A percentile compares a stretch with the other conserved stretches of the same genome.
These are phyloP conservation scores for Enteromius mattozi DNA, from an alignment of 2,797 vertebrate species.

Conservation along the genomic window DNA sequence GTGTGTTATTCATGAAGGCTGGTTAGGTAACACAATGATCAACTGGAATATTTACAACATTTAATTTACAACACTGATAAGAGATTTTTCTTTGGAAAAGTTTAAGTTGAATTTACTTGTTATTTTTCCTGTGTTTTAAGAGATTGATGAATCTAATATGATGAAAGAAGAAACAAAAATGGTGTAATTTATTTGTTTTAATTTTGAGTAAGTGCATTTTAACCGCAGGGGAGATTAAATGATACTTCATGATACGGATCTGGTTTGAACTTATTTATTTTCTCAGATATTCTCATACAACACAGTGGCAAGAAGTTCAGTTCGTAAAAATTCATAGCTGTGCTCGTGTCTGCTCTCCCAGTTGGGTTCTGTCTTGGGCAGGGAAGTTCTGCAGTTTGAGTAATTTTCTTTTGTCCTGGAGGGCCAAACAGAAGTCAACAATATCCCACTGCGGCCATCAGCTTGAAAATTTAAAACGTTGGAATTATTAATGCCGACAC, in stretches of 20 bases:
- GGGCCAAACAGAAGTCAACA: conserved; percentile 31
- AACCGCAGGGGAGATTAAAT: conserved; percentile 20
- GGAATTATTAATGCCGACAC: conserved; percentile 30
- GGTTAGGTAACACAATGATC: not conserved
- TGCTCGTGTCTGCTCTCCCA: conserved; percentile 18
- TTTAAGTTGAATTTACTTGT: not conserved
- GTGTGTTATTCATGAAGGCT: not conserved
- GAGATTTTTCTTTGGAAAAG: not conserved
- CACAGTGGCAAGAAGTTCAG: conserved; percentile 19
- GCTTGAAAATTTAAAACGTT: conserved; percentile 40
- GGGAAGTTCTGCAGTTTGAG: conserved; percentile 13
- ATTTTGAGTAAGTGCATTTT: conserved; percentile 1
- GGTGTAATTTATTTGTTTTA: conserved; percentile 16
- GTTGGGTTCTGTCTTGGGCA: conserved; percentile 12
- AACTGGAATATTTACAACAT: not conserved
- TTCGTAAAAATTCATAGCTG: conserved; percentile 33
- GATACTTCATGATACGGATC: conserved; percentile 12
- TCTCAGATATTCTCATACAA: conserved; percentile 12
- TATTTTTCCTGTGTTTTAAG: not conserved
- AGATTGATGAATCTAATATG: not conserved
- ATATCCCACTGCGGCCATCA: conserved; percentile 22
- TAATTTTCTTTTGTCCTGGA: conserved; percentile 41
- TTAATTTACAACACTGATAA: not conserved
- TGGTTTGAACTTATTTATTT: conserved; percentile 38
- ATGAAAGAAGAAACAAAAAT: not conserved